Conservation (phyloP, 2,797 vertebrate genomes). For the Peromyscus nudipes region DNA sequence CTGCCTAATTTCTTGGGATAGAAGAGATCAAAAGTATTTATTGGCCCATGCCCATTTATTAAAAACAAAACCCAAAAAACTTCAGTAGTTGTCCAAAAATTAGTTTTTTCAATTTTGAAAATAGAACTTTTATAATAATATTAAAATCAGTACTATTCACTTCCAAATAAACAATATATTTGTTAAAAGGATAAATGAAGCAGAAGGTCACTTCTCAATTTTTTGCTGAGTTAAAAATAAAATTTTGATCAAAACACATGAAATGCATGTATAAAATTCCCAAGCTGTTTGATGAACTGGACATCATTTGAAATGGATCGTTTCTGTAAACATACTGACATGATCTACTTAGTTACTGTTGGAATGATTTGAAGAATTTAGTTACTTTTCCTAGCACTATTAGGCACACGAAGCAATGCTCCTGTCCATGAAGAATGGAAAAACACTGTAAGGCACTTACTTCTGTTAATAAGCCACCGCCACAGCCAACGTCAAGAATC, state of each 20-base stretch:
- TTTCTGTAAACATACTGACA: not conserved
- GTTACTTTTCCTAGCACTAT: no score
- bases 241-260: not conserved
- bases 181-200: constrained; percentile 55
- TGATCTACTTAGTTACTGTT: not conserved
- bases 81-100: constrained; percentile 37
- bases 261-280: not conserved
- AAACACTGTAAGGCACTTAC: constrained; percentile 85
- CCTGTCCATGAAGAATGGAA: not conserved
- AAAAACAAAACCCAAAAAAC: not conserved
- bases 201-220: constrained; percentile 23
- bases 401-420: not conserved
- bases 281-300: not conserved
- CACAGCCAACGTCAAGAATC: constrained; percentile 97
- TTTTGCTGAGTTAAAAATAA: constrained; percentile 21
- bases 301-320: not conserved
- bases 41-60: not conserved
- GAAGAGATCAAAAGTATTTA: constrained; percentile 49
- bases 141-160: constrained; percentile 19
- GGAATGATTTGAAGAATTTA: not conserved
- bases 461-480: constrained; percentile 96
- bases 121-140: not conserved
- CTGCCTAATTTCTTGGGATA: not conserved
- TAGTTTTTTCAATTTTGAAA: constrained; percentile 3
- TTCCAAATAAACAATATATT: constrained; percentile 40